Base-by-base conservation (phyloP, 2,113 vertebrate species). In the Steatornis caripensis region DNA sequence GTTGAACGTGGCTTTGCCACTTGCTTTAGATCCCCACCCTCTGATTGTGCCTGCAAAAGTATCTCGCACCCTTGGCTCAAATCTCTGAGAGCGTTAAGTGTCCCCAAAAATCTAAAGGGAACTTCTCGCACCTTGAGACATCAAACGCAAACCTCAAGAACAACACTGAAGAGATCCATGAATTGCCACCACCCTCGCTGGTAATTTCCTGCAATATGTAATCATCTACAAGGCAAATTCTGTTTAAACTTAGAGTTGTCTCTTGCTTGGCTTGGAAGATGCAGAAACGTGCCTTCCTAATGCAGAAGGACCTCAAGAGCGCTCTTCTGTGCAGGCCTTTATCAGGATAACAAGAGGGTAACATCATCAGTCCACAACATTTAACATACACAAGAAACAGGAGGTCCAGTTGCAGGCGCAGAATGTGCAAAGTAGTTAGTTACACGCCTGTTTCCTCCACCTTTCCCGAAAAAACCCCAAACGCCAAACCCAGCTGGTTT, bases 251-350 rank as follows among this genome's bases (percentile, higher is more conserved):
- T 41, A 11, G 15, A 34, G 7, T 27, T 89, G 18, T 19, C 23
- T n/a, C 36, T 83, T 0, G 0, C 16, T 62, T 49, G 37, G 32
- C 12, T 58, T 2, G 4, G 41, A 87, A 75, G 55, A 48, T 29
- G 9, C 41, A 76, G 57, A 46, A 89, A 34, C 9, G 26, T 32
- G 11, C 15, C 18, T 55, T 87, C 29, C 26, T 60, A 37, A 83
- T 6, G 20, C 20, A 55, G 23, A 43, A 76, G 9, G 34, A 77
- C 13, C 11, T 62, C 37, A 65, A 20, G 18, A 72, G 16, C 1
- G 0, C 32, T 66, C 19, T 49, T 70, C 17, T 10, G 23, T 45
- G 36, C 27, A 10, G 30, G 15, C 9, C 22, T 8, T n/a, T 45
- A 36, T n/a, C 37, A 64, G 18, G 16, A 16, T 62, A 55, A 54